Conservation (phyloP, 2,113 vertebrate species). For the Furnarius figulus region DNA sequence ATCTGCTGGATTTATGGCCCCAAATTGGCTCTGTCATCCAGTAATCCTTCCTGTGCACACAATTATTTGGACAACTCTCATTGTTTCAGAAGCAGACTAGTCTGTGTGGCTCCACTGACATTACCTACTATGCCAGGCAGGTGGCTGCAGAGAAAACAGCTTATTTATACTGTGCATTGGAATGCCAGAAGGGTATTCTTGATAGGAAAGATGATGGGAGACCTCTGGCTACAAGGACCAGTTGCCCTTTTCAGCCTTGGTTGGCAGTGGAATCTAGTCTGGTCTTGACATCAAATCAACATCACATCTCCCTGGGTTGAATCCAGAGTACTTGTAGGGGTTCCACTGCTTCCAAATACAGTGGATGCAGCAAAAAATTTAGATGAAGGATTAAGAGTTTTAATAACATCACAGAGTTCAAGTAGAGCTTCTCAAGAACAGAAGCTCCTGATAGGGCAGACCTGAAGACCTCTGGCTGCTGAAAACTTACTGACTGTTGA, state of each 20-base stretch:
- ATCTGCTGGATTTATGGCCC: neutral
- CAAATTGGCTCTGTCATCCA: neutral
- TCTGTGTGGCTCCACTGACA: neutral
- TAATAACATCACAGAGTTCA: neutral
- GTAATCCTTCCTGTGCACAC: neutral
- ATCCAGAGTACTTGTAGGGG: neutral
- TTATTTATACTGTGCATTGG: constrained; percentile 7
- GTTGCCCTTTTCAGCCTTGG: neutral
- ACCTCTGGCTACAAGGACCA: neutral
- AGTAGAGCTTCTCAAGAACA: neutral
- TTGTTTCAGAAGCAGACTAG: constrained; percentile 12
- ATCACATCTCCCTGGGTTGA: accelerated
- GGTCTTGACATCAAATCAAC: neutral
- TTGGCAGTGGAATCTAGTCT: neutral
- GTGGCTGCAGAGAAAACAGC: constrained; percentile 55
- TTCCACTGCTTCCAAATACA: neutral
- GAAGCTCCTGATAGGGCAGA: neutral
- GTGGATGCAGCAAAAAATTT: neutral
- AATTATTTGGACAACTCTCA: constrained; percentile 6
- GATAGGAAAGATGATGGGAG: neutral
- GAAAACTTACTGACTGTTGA: neutral
- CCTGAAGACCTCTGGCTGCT: neutral
- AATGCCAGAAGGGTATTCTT: constrained; percentile 3
- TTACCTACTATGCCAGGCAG: constrained; percentile 51
- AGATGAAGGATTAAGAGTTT: neutral